phyloP scores from a whole-genome alignment of 2,797 vertebrate genomes.

The Lindbergichthys nudifrons region DNA sequence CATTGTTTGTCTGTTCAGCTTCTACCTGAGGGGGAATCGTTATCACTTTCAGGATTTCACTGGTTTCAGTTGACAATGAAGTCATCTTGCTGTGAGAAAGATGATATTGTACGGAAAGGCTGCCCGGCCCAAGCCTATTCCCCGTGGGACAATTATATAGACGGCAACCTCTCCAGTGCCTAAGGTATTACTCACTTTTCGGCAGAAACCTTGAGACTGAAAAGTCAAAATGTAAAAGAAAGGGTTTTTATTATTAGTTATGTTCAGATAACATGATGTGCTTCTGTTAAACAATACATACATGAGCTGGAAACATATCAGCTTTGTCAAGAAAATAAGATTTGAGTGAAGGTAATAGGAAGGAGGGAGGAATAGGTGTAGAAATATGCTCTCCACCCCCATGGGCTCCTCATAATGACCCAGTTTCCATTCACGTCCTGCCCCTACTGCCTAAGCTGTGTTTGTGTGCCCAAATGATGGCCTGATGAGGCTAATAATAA shows the following conservation, averaged over 20 bases:
- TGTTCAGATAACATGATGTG: conserved; percentile 9
- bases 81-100: conserved; percentile 68
- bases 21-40: conserved; percentile 66
- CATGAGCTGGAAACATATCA: no score
- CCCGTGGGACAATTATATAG: conserved; percentile 58
- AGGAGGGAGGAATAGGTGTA: conserved; percentile 17
- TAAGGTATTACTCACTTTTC: conserved; percentile 40
- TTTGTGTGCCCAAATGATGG: conserved; percentile 41
- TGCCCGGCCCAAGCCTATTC: conserved; percentile 34
- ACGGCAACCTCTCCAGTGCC: conserved; percentile 27
- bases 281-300: neutral
- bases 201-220: conserved; percentile 10
- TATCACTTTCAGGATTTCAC: conserved; percentile 49
- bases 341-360: neutral
- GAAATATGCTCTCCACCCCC: conserved; percentile 3
- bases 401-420: conserved; percentile 33
- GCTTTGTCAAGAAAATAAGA: neutral
- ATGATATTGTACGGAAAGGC: conserved; percentile 51
- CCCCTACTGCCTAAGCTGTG: conserved; percentile 15
- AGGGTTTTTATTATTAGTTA: conserved; percentile 11
- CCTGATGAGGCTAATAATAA: conserved; percentile 38
- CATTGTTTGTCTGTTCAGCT: conserved; percentile 61
- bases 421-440: conserved; percentile 49
- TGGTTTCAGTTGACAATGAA: conserved; percentile 75
- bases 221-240: conserved; percentile 39